Percentiles rank a stretch among this genome's conserved stretches.
Conservation (phyloP, 2,797 vertebrate species). For the Pseudomugil tenellus region DNA sequence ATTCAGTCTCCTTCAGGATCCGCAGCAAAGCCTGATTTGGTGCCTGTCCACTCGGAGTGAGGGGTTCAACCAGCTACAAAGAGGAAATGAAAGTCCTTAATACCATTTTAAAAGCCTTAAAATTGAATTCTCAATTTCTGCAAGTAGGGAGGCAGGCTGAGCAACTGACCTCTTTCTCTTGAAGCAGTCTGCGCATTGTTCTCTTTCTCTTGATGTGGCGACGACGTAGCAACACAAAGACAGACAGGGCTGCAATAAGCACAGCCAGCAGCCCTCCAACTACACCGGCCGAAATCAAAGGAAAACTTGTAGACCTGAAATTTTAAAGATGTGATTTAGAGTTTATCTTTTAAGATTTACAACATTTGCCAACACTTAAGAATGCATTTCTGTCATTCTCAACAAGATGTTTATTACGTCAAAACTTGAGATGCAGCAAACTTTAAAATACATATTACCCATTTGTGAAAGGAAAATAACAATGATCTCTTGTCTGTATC, state of each 20-base stretch:
- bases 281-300: conserved; percentile 90
- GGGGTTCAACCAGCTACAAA: conserved; percentile 91
- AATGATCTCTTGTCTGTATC: no score
- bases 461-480: no score
- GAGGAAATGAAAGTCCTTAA: conserved; percentile 9
- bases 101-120: not conserved
- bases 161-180: conserved; percentile 90
- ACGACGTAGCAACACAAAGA: conserved; percentile 89
- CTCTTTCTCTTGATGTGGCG: conserved; percentile 94
- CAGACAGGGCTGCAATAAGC: conserved; percentile 84
- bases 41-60: conserved; percentile 95
- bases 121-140: not conserved
- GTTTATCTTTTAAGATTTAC: not conserved
- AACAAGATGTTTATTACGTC: not conserved
- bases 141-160: not conserved
- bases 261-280: conserved; percentile 90
- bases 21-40: conserved; percentile 96
- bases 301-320: conserved; percentile 77
- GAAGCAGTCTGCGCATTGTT: conserved; percentile 91
- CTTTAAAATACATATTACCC: no score
- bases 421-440: no score
- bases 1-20: conserved; percentile 97
- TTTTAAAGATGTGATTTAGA: conserved; percentile 12
- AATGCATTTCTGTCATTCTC: not conserved
- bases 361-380: not conserved